phyloP scores from a whole-genome alignment of 2,888 invertebrate genomes.

The Thumatha senex region DNA sequence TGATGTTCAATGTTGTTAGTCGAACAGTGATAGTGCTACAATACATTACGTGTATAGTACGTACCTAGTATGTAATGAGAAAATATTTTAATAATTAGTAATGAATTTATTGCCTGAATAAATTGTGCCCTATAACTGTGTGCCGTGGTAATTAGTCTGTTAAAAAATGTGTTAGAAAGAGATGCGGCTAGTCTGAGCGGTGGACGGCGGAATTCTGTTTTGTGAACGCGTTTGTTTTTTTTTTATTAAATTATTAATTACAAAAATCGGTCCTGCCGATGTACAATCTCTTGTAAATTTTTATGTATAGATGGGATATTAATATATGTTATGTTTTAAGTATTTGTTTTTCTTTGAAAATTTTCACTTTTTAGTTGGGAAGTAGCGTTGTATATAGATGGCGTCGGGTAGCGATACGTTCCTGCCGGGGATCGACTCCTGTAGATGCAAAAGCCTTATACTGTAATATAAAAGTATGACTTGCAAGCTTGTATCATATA shows the following conservation, averaged over 20 bases:
- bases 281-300: slow-evolving; percentile 80
- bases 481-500: slow-evolving; percentile 77
- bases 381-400: slow-evolving; percentile 61
- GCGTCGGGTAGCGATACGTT: slow-evolving; percentile 43
- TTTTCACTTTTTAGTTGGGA: slow-evolving; percentile 46
- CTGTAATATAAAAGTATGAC: slow-evolving; percentile 66
- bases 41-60: slow-evolving; percentile 60
- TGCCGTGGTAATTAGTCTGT: slow-evolving; percentile 59
- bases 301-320: slow-evolving; percentile 80
- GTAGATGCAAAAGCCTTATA: slow-evolving; percentile 75
- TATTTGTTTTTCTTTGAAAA: slow-evolving; percentile 62
- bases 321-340: slow-evolving; percentile 73
- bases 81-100: slow-evolving; percentile 48
- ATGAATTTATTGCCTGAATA: slow-evolving; percentile 65
- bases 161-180: slow-evolving; percentile 40
- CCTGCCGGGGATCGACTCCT: slow-evolving; percentile 48
- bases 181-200: slow-evolving; percentile 43
- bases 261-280: slow-evolving; percentile 59
- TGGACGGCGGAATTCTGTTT: slow-evolving; percentile 41
- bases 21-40: slow-evolving; percentile 68
- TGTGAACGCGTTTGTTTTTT: slow-evolving; percentile 45
- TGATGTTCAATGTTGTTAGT: slow-evolving; percentile 47
- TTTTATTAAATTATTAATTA: slow-evolving; percentile 67
- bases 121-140: slow-evolving; percentile 71
- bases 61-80: slow-evolving; percentile 55